Conservation (phyloP, 2,797 vertebrate species). For the Notamacropus eugenii region DNA sequence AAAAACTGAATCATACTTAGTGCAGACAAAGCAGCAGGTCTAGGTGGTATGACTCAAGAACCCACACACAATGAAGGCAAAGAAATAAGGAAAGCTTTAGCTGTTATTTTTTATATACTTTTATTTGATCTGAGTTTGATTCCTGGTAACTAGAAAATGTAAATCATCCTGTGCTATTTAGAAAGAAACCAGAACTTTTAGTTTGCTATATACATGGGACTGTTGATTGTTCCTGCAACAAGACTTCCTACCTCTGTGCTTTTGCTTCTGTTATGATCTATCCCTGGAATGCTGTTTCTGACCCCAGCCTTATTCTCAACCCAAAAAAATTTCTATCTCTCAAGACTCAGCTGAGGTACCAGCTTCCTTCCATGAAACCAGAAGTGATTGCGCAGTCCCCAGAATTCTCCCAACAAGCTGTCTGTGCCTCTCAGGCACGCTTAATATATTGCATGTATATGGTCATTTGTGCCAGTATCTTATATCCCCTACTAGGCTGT, state of each 20-base stretch:
- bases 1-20: slow-evolving; percentile 66
- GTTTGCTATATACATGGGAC: neutral
- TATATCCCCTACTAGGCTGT: neutral
- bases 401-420: neutral
- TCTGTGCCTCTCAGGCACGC: neutral
- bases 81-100: slow-evolving; percentile 40
- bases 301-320: too few relatives aligned
- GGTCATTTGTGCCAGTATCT: neutral
- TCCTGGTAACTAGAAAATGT: slow-evolving; percentile 25
- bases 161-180: slow-evolving; percentile 29
- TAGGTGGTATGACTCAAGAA: slow-evolving; percentile 36
- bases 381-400: neutral
- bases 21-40: slow-evolving; percentile 42
- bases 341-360: neutral
- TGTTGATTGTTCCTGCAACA: neutral
- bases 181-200: slow-evolving; percentile 34
- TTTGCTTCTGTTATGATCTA: neutral
- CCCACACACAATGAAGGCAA: neutral
- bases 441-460: neutral
- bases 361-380: neutral
- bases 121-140: slow-evolving; percentile 40
- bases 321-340: neutral
- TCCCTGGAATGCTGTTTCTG: neutral
- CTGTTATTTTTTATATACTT: slow-evolving; percentile 45
- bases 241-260: neutral